Base-by-base conservation (phyloP, 2,113 vertebrate species). In the Sitta europaea region DNA sequence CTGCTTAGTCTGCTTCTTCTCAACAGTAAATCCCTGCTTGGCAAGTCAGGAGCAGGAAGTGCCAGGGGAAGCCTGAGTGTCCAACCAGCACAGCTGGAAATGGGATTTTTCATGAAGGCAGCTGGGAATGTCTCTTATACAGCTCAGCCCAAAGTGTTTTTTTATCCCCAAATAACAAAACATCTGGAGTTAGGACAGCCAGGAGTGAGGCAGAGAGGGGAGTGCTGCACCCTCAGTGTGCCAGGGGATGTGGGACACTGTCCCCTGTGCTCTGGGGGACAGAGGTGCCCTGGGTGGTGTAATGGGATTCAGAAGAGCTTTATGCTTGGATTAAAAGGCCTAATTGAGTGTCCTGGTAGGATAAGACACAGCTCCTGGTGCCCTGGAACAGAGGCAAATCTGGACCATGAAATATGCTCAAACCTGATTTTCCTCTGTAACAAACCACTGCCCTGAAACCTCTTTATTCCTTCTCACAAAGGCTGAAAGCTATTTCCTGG, bases 401-500 rank as follows among this genome's bases (percentile, higher is more conserved):
- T 67, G 35, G 13, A 33, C 91, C 86, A 29, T n/a, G 51, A 82
- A 88, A 93, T 59, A 36, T 4, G 51, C 78, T 88, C 81, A 53
- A 36, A 90, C 51, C 71, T 31, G 66, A 65, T 88, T 76, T 74
- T 75, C 88, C 70, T 84, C 80, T 89, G 74, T 40, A 53, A 70
- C 88, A 89, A 92, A 89, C 83, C 91, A 68, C 40, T 75, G 93
- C 82, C 96, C 96, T 33, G 59, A 88, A 92, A 90, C 93, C 94
- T 94, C 94, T 96, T 90, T 88, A 79, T 93, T 63, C 68, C 42
- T 31, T 36, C 67, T 74, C 90, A 96, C 90, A 94, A 94, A 95
- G 88, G 79, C 96, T 83, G 90, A 93, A 80, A 92, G 94, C 90
- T 35, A 9, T 83, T 96, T 93, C 42, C 94, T 96, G 96, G 92